Conservation (phyloP, 2,113 vertebrate species). For the Trochalopteron elliotii region DNA sequence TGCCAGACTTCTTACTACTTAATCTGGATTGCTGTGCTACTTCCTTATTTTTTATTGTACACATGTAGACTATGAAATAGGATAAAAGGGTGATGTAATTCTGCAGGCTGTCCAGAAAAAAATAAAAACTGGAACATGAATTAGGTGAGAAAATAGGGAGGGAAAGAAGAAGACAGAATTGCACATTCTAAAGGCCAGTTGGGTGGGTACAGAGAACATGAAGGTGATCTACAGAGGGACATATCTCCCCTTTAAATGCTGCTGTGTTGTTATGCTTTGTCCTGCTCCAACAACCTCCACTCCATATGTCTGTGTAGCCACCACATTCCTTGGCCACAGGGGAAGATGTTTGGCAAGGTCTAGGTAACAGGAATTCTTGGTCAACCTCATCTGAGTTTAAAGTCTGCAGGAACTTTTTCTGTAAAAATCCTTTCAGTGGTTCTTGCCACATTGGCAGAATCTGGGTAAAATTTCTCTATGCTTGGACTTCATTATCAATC, state of each 20-base stretch:
- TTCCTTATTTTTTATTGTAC: neutral
- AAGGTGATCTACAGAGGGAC: neutral
- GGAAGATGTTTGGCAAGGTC: neutral
- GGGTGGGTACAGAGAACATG: neutral
- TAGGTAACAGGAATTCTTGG: neutral
- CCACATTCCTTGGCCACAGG: neutral
- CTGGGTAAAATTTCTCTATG: neutral
- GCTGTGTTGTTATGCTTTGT: neutral
- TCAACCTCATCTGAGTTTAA: neutral
- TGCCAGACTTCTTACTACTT: neutral
- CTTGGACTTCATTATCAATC: neutral
- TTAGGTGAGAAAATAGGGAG: neutral
- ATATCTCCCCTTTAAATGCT: neutral
- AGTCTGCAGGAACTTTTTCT: neutral
- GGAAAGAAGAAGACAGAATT: neutral
- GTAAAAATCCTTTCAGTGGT: neutral
- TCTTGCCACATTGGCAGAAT: neutral
- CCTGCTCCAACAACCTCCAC: neutral
- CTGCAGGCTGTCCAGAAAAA: neutral
- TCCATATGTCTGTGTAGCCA: neutral
- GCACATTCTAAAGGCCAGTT: fast-evolving
- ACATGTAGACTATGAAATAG: neutral
- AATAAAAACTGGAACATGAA: neutral
- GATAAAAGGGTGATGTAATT: neutral
- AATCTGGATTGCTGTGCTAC: neutral